These are phyloP conservation scores for Trachelus stipa DNA, from an alignment of 2,888 invertebrate genomes.

Conservation along the genomic window DNA sequence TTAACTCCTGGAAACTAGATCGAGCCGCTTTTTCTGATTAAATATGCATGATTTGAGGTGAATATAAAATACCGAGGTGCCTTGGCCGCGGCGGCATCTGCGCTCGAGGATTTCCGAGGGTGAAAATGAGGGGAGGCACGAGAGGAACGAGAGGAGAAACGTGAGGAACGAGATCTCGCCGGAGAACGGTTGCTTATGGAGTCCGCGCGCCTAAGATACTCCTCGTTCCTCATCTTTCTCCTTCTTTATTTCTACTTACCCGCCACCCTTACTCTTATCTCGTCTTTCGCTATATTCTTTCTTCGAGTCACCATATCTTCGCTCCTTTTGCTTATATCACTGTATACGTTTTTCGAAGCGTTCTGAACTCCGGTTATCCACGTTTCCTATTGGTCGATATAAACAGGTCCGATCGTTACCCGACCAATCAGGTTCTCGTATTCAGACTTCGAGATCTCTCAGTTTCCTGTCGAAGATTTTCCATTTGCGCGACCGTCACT, in stretches of 20 bases:
- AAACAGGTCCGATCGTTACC: no score
- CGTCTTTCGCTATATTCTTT: no score
- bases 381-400: no score
- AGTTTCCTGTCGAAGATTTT: no score
- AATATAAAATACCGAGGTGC: conserved; percentile 54
- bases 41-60: conserved; percentile 61
- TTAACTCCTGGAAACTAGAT: conserved; percentile 55
- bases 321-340: no score
- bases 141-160: conserved; percentile 13
- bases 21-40: conserved; percentile 53
- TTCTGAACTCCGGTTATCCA: no score
- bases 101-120: conserved; percentile 42
- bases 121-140: conserved; percentile 5
- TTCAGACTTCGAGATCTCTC: no score
- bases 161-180: conserved; percentile 3
- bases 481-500: no score
- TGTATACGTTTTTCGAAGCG: no score
- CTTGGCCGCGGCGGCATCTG: conserved; percentile 47
- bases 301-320: no score
- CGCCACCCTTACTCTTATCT: no score
- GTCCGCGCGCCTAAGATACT: conserved; percentile 51
- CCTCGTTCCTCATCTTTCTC: conserved; percentile 24
- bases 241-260: conserved; percentile 1
- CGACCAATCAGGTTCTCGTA: no score
- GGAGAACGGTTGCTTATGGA: conserved; percentile 42